Percentiles rank a stretch among this genome's conserved stretches.
Conservation (phyloP, 2,888 invertebrate species). For the Plebejus melissa region DNA sequence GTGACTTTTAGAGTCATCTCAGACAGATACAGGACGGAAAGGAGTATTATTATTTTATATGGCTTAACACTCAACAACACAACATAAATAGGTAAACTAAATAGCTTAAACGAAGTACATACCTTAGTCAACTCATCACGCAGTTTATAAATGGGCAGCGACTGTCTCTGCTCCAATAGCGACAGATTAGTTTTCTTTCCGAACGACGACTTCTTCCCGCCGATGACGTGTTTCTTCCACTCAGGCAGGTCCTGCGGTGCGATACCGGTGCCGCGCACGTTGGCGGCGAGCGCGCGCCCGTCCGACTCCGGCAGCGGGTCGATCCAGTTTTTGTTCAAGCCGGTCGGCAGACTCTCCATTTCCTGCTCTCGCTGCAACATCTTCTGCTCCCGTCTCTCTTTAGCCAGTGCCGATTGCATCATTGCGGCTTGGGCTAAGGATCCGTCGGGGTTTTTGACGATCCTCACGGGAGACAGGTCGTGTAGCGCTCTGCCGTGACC, state of each 20-base stretch:
- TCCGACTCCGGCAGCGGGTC: constrained; percentile 95
- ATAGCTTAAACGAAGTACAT: no score
- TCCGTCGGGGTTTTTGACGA: constrained; percentile 99
- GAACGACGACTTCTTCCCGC: constrained; percentile 98
- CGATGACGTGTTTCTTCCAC: constrained; percentile 99
- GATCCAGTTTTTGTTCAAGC: constrained; percentile 95
- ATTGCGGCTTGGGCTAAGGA: constrained; percentile 99
- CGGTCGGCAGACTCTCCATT: constrained; percentile 90
- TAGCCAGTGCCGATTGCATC: constrained; percentile 99
- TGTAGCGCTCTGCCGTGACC: constrained; percentile 95
- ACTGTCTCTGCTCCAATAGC: constrained; percentile 96
- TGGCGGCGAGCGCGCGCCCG: constrained; percentile 84
- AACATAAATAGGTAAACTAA: no score
- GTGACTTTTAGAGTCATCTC: no score
- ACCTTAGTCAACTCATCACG: constrained; percentile 96
- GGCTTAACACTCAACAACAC: no score
- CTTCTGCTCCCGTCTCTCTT: constrained; percentile 97
- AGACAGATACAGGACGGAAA: no score
- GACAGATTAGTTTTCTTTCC: constrained; percentile 98
- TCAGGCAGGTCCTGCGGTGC: constrained; percentile 96
- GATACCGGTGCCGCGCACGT: constrained; percentile 90
- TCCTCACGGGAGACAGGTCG: constrained; percentile 95
- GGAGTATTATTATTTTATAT: no score
- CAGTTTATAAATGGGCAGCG: constrained; percentile 96
- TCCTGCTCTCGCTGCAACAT: constrained; percentile 96